Conservation (phyloP, 1,140 invertebrate species). For the Xylocopa sonorina region DNA sequence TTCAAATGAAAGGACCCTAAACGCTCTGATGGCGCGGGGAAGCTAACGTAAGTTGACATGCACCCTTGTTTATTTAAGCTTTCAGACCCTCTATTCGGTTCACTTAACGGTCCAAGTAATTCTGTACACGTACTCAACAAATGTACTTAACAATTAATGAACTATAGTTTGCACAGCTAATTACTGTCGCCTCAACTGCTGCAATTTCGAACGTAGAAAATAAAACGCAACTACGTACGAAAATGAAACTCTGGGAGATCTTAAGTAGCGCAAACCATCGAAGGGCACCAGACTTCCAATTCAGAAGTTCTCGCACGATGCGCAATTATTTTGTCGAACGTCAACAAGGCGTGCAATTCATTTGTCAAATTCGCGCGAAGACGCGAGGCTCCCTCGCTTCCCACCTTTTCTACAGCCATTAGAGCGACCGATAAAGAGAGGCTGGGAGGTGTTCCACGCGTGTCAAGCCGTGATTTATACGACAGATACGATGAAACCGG, state of each 20-base stretch:
- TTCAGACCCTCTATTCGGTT: background rate
- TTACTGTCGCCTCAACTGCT: no score
- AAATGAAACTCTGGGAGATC: no score
- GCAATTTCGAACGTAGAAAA: background rate
- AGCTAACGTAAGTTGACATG: background rate
- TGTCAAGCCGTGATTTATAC: constrained; percentile 71
- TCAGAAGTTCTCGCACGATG: no score
- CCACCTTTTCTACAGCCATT: background rate
- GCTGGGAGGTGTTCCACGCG: background rate
- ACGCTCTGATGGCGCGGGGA: background rate
- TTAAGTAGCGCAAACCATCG: no score
- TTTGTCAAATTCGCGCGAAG: background rate
- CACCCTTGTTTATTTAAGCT: constrained; percentile 17
- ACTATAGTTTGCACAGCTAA: background rate
- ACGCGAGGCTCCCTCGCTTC: background rate
- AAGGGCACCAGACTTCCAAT: no score
- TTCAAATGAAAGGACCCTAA: background rate
- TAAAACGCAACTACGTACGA: no score
- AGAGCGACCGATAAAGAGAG: background rate
- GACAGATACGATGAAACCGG: constrained; percentile 68
- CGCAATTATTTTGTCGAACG: background rate
- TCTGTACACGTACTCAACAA: background rate
- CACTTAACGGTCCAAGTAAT: background rate
- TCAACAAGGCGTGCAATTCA: background rate
- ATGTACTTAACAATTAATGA: background rate